Conservation (phyloP, 2,797 vertebrate species). For the Vespertilio murinus region DNA sequence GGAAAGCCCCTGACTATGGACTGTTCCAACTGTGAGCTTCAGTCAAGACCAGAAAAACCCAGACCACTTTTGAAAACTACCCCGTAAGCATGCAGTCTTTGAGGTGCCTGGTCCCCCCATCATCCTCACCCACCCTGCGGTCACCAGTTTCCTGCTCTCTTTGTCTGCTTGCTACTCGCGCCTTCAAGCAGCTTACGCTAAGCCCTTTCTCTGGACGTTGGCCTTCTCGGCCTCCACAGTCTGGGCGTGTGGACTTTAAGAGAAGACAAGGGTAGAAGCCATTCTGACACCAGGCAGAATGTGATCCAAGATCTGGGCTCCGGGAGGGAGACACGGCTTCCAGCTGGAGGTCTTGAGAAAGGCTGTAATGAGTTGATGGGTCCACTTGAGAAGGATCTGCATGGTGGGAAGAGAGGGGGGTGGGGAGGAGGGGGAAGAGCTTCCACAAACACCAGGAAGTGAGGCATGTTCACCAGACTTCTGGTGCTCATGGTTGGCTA, state of each 20-base stretch:
- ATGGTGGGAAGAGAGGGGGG: background rate
- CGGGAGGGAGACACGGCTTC: background rate
- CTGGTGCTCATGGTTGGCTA: rapidly evolving
- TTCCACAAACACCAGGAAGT: background rate
- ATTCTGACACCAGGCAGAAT: rapidly evolving
- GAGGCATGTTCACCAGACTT: background rate
- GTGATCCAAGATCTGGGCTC: background rate
- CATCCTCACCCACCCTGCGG: background rate
- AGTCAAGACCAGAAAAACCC: background rate
- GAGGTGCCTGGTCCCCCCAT: background rate
- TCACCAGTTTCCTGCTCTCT: background rate
- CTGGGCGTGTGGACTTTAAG: background rate
- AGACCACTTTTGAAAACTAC: background rate
- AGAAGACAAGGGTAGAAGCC: background rate
- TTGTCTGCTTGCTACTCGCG: background rate
- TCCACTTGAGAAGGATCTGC: background rate
- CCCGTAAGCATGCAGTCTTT: background rate
- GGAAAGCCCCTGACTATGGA: background rate
- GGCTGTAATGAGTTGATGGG: background rate
- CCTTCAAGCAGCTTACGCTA: rapidly evolving
- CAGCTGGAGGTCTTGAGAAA: background rate
- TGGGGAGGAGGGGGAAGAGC: background rate
- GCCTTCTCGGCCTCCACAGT: too few species aligned
- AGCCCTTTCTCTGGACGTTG: background rate
- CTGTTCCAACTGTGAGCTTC: background rate